phyloP scores from a whole-genome alignment of 2,888 invertebrate species.

The Ethmia dodecea region DNA sequence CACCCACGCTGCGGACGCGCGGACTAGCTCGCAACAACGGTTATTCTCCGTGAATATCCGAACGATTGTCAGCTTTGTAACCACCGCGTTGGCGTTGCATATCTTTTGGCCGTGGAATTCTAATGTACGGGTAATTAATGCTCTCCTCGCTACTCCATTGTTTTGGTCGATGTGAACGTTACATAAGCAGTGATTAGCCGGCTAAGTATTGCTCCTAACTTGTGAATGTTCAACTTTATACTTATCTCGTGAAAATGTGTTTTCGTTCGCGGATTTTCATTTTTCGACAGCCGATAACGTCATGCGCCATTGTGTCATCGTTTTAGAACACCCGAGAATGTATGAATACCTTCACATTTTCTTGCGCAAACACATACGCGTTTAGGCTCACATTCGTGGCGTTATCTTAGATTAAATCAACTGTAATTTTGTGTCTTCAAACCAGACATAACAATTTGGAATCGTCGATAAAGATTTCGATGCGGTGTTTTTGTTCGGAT shows the following conservation, averaged over 20 bases:
- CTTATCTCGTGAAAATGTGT: too few species aligned
- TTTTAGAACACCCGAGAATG: too few species aligned
- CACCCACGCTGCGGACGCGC: slow-evolving; percentile 39
- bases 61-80: slow-evolving; percentile 49
- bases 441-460: slow-evolving; percentile 2
- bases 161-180: slow-evolving; percentile 23
- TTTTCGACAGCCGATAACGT: too few species aligned
- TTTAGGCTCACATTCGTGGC: too few species aligned
- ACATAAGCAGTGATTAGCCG: slow-evolving; percentile 23
- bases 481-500: slow-evolving; percentile 1
- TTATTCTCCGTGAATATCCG: slow-evolving; percentile 50
- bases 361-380: too few species aligned
- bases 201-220: too few species aligned
- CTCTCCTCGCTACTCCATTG: slow-evolving; percentile 21
- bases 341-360: too few species aligned
- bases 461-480: slow-evolving; percentile 5
- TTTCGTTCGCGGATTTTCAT: too few species aligned
- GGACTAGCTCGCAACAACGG: slow-evolving; percentile 35
- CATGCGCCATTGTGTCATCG: too few species aligned
- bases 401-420: background rate
- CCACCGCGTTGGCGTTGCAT: slow-evolving; percentile 37
- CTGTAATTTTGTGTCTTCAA: background rate
- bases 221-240: too few species aligned
- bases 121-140: slow-evolving; percentile 26
- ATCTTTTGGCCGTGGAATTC: slow-evolving; percentile 23